These are phyloP conservation scores for Tragelaphus scriptus DNA, from an alignment of 2,113 vertebrate genomes.

Conservation along the genomic window DNA sequence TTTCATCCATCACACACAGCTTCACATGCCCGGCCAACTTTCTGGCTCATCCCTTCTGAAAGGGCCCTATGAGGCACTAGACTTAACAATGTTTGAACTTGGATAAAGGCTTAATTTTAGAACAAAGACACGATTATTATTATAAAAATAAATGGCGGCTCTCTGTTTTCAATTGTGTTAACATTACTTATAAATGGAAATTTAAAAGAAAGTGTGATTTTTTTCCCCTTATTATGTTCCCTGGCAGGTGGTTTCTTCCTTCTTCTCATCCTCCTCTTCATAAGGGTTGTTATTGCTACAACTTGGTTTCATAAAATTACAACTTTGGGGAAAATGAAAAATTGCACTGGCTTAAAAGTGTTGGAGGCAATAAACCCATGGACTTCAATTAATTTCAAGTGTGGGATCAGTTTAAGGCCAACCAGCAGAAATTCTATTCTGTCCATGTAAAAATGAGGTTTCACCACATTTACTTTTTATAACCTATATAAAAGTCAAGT, in stretches of 20 bases:
- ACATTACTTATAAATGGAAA: conserved; percentile 74
- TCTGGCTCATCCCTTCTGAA: background rate
- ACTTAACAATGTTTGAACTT: conserved; percentile 28
- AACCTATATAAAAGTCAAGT: conserved; percentile 85
- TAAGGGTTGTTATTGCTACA: conserved; percentile 78
- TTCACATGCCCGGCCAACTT: background rate
- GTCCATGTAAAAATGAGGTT: conserved; percentile 84
- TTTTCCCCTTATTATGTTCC: conserved; percentile 70
- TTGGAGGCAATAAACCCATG: conserved; percentile 82
- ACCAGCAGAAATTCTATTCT: conserved; percentile 83
- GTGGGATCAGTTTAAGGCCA: conserved; percentile 81
- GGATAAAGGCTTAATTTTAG: conserved; percentile 38
- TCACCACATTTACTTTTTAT: conserved; percentile 87
- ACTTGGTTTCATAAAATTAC: conserved; percentile 81
- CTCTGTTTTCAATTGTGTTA: conserved; percentile 72
- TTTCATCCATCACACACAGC: background rate
- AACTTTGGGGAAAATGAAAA: conserved; percentile 83
- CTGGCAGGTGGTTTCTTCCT: conserved; percentile 74
- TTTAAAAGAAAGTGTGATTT: conserved; percentile 72
- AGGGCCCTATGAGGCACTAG: background rate
- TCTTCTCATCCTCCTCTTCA: conserved; percentile 66
- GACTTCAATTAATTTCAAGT: conserved; percentile 85
- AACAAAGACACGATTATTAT: conserved; percentile 36
- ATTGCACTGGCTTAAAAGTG: conserved; percentile 79
- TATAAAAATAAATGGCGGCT: conserved; percentile 54